Conservation (phyloP, 2,113 vertebrate species). For the Hemiscyllium ocellatum region DNA sequence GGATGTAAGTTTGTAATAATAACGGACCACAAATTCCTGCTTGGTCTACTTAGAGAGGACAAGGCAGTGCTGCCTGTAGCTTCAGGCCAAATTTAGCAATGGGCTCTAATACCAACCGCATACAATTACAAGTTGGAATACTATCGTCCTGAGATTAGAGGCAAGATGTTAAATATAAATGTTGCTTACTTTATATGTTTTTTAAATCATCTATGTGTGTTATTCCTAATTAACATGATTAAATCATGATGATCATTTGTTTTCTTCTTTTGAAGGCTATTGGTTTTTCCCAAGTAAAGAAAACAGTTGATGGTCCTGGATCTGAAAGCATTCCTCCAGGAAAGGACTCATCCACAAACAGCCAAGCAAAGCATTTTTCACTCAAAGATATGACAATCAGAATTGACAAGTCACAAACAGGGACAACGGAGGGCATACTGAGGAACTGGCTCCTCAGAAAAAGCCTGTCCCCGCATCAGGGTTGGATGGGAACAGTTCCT, state of each 20-base stretch:
- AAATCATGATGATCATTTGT: neutral
- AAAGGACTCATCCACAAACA: neutral
- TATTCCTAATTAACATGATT: neutral
- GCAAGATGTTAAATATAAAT: neutral
- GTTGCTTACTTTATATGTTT: neutral
- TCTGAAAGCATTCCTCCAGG: neutral
- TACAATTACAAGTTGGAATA: too few species aligned
- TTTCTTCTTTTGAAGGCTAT: neutral
- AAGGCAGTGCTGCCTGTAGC: too few species aligned
- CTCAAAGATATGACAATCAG: neutral
- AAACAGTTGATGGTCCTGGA: neutral
- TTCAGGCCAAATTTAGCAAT: too few species aligned
- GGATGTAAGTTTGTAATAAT: too few species aligned
- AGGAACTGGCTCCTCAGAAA: neutral
- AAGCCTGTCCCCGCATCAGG: neutral
- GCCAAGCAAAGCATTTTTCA: neutral
- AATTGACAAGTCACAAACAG: neutral
- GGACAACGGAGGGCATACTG: neutral
- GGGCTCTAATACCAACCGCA: too few species aligned
- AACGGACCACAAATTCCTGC: too few species aligned
- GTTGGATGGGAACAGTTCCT: neutral
- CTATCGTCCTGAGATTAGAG: neutral
- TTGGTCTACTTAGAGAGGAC: too few species aligned
- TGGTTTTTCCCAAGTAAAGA: neutral
- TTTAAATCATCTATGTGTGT: neutral